phyloP scores from a whole-genome alignment of 2,797 vertebrate genomes.

The Pelobates cultripes region DNA sequence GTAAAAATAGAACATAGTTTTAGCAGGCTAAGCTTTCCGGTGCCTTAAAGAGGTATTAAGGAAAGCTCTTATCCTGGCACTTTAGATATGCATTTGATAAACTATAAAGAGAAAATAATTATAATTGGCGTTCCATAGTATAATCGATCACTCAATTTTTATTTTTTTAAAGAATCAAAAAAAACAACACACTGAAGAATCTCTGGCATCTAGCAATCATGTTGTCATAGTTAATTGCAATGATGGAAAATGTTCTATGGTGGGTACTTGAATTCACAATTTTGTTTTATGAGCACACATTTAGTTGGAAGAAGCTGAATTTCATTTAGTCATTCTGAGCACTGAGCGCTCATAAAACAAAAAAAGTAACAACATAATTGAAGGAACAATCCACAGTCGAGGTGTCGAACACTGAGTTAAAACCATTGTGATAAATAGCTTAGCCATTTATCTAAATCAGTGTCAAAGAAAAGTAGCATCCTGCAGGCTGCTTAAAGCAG shows the following conservation, averaged over 20 bases:
- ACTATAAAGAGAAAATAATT: not conserved
- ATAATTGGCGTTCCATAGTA: not conserved
- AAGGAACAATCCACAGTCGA: constrained; percentile 68
- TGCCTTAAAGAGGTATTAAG: constrained; percentile 15
- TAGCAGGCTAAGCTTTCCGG: not conserved
- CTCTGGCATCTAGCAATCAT: constrained; percentile 63
- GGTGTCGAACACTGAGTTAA: constrained; percentile 71
- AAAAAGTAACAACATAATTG: constrained; percentile 67
- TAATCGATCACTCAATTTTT: not conserved
- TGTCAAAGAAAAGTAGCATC: constrained; percentile 72
- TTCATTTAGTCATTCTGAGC: constrained; percentile 63
- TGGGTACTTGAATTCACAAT: constrained; percentile 30
- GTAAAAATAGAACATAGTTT: constrained; percentile 16
- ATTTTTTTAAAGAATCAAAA: not conserved
- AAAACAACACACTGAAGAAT: not conserved
- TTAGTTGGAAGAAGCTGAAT: constrained; percentile 55
- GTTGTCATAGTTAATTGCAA: constrained; percentile 67
- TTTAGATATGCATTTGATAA: not conserved
- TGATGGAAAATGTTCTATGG: constrained; percentile 63
- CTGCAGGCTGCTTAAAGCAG: constrained; percentile 67
- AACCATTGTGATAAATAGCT: constrained; percentile 79
- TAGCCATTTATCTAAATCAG: constrained; percentile 85
- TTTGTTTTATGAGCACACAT: constrained; percentile 19
- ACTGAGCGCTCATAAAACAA: constrained; percentile 65
- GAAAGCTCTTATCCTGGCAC: constrained; percentile 2